Base-by-base conservation (phyloP, 2,113 vertebrate species). In the Oxygymnocypris stewartii region DNA sequence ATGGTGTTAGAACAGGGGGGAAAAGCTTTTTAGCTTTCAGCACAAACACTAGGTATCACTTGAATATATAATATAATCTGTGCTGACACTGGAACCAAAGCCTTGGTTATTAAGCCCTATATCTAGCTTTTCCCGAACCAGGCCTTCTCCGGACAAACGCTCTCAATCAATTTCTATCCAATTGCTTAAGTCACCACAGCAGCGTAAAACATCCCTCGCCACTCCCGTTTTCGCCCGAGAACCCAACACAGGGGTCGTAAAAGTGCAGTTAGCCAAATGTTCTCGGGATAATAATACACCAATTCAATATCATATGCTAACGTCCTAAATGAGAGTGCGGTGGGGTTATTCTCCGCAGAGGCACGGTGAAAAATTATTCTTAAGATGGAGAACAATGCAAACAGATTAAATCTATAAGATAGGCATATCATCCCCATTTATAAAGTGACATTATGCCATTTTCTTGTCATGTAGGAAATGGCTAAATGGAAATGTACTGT, bases 131-230 rank as follows among this genome's bases (percentile, higher is more conserved):
- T 88, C 84, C 85, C 85, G 65, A 88, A 79, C 86, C 87, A 78
- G 63, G 23, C 57, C 61, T 77, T 61, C 73, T 77, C 59, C 40
- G 84, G 65, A 87, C 86, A 87, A 77, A 86, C 65, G 84, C 87
- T 86, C 87, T 82, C 88, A 90, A 86, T 91, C 90, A 90, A 90
- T 91, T 90, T 90, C 88, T 89, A 90, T 90, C 79, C 87, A 75
- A 90, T 88, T 88, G 86, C 65, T 57, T 87, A 74, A 88, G 87
- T 89, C 85, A 78, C 90, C 49, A 75, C 87, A 88, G 86, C 84
- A 85, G 85, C 71, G 84, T 87, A 85, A 87, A 86, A 79, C 82
- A 75, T 85, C 71, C 74, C 51, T 86, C n/a, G 79, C 84, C 82
- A 73, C 73, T 88, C 84, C 69, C 81, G 79, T 85, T 91, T 89